Evolutionary conservation across 2,113 vertebrate species (phyloP).

Genomic region (Psittacara wagleri): DNA sequence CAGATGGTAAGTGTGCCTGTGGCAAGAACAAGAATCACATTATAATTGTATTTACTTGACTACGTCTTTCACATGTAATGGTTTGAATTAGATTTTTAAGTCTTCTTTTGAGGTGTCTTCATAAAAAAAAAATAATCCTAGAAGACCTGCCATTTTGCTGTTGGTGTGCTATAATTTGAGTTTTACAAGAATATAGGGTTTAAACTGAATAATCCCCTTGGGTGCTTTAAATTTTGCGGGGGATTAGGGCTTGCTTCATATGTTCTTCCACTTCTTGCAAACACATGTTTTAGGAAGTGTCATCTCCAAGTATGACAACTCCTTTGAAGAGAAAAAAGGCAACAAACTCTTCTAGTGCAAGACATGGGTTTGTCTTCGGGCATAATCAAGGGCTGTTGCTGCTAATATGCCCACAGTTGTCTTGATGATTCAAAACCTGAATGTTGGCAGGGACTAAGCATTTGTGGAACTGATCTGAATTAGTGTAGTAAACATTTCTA

Average conservation of each 20-base stretch:
- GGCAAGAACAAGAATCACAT: neutral
- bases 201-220: neutral
- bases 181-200: neutral
- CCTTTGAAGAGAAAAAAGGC: neutral
- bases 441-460: neutral
- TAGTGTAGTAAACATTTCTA: neutral
- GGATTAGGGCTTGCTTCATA: neutral
- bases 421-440: neutral
- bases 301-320: neutral
- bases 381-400: neutral
- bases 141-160: neutral
- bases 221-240: neutral
- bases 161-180: neutral
- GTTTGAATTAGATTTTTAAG: neutral
- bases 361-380: neutral
- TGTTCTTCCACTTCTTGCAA: neutral
- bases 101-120: neutral
- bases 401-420: neutral
- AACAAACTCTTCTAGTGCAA: neutral
- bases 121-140: neutral
- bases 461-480: neutral
- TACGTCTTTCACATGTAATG: neutral
- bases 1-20: conserved; percentile 80
- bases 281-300: neutral
- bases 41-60: neutral